Percentiles rank a stretch among this genome's conserved stretches.
Evolutionary conservation across 2,797 vertebrate species (phyloP).

Genomic region (Hyperoplus lanceolatus): DNA sequence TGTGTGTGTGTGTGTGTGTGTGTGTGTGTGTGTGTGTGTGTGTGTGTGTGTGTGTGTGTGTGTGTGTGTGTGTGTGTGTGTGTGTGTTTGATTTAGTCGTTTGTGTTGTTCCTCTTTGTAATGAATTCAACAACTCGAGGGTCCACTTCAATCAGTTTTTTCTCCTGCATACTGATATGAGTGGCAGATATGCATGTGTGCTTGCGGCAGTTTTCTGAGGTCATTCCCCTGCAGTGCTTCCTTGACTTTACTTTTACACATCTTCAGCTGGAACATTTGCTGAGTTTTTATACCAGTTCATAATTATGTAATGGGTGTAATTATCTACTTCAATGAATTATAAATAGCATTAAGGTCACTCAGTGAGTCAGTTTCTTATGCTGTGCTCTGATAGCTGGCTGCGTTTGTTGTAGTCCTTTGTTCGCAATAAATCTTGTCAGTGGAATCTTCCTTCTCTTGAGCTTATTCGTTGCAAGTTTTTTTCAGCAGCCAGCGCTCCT

Average conservation of each 20-base stretch:
- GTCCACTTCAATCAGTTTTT: slow-evolving; percentile 47
- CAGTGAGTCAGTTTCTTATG: slow-evolving; percentile 30
- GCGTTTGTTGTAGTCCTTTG: slow-evolving; percentile 19
- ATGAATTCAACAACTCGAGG: slow-evolving; percentile 45
- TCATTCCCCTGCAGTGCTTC: slow-evolving; percentile 34
- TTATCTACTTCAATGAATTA: slow-evolving; percentile 59
- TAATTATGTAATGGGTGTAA: slow-evolving; percentile 45
- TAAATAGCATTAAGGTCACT: slow-evolving; percentile 47
- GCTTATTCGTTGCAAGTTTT: neutral
- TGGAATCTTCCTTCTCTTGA: slow-evolving; percentile 13
- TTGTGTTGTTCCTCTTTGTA: slow-evolving; percentile 35
- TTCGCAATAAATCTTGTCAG: slow-evolving; percentile 8
- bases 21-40: slow-evolving; percentile 6
- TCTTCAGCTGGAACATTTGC: slow-evolving; percentile 39
- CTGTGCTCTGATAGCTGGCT: slow-evolving; percentile 19
- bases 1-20: slow-evolving; percentile 8
- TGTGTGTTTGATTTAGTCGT: neutral
- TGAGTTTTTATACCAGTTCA: slow-evolving; percentile 31
- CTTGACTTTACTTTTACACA: slow-evolving; percentile 16
- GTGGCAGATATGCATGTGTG: slow-evolving; percentile 27
- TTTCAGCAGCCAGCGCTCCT: neutral
- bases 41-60: slow-evolving; percentile 12
- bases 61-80: too few species aligned
- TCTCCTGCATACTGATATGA: slow-evolving; percentile 43
- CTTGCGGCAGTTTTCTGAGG: slow-evolving; percentile 41